Base-by-base conservation (phyloP, 35 echinoderm and acorn worm species). In the Eucidaris tribuloides region DNA sequence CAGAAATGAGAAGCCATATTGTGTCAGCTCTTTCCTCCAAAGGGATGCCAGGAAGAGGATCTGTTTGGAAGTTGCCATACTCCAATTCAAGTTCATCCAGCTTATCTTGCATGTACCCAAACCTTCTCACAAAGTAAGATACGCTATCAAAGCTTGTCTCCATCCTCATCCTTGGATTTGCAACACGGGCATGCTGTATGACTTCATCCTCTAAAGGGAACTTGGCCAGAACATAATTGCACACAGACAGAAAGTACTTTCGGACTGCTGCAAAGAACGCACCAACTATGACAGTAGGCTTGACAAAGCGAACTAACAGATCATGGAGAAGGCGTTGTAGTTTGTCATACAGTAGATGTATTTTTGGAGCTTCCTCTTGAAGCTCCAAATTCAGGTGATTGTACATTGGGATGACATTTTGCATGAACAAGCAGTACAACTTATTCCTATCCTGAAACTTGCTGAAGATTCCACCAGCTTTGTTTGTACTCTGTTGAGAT, bases 31-130 rank as follows among this genome's bases (percentile, higher is more conserved):
- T 71, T 42, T 85, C 17, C 32, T 87, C 39, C 24, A 86, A 70
- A 31, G 62, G 46, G 25, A 42, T 25, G 38, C 55, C 37, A 18
- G 78, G 65, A 45, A 62, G 46, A 23, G 27, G 29, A 64, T 85
- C 81, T 35, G 81, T 52, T 63, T 86, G 76, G 52, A 56, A 86
- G 14, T 86, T 14, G 50, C 83, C 77, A 71, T 81, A 86, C 55
- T 92, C 76, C 4, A 92, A 25, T 42, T 92, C 82, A 20, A 86
- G 74, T 6, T 92, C 55, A 81, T 86, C 83, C 19, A 86, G 15
- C n/a, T 28, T 7, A 4, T 92, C 76, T 30, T 92, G 45, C 74
- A 92, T 81, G 89, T 65, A 80, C 5, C 81, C 58, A 62, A 93
- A 93, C 7, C 60, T 74, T 23, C 79, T 62, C 3, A 83, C 84